These are phyloP conservation scores for Oncorhynchus gorbuscha DNA, from an alignment of 2,113 vertebrate species.

Conservation along the genomic window DNA sequence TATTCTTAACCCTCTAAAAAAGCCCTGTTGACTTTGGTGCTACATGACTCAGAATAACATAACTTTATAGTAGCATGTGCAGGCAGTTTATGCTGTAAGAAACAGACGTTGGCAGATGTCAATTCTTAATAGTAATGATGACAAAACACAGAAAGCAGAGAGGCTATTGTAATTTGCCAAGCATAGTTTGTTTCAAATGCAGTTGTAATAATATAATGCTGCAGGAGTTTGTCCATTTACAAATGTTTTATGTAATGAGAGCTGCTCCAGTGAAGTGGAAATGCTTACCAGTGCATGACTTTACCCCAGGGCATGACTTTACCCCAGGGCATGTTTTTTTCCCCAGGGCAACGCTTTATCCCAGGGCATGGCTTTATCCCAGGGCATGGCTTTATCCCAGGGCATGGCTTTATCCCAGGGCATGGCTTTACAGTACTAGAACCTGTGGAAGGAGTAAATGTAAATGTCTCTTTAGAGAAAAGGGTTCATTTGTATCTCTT, in stretches of 20 bases:
- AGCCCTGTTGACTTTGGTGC: too few relatives aligned
- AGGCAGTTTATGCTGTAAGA: neutral
- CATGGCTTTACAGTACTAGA: slow-evolving; percentile 32
- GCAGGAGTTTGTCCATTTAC: neutral
- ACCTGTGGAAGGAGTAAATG: slow-evolving; percentile 3
- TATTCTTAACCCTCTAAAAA: too few relatives aligned
- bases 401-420: slow-evolving; percentile 12
- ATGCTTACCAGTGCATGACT: slow-evolving; percentile 41
- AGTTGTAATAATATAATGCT: neutral
- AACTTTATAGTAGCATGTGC: neutral
- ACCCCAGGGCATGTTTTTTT: too few relatives aligned
- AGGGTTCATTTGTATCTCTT: neutral
- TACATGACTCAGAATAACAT: too few relatives aligned
- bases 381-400: too few relatives aligned
- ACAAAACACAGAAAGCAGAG: neutral
- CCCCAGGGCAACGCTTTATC: too few relatives aligned
- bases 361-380: too few relatives aligned
- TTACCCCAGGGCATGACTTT: too few relatives aligned
- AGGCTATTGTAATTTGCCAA: neutral
- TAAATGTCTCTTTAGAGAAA: slow-evolving; percentile 5
- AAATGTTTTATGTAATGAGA: neutral
- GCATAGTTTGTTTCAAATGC: neutral
- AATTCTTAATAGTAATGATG: neutral
- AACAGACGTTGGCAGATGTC: too few relatives aligned
- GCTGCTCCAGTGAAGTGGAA: slow-evolving; percentile 3